These are phyloP conservation scores for Epinotia bilunana DNA, from an alignment of 2,888 invertebrate genomes.

Conservation along the genomic window DNA sequence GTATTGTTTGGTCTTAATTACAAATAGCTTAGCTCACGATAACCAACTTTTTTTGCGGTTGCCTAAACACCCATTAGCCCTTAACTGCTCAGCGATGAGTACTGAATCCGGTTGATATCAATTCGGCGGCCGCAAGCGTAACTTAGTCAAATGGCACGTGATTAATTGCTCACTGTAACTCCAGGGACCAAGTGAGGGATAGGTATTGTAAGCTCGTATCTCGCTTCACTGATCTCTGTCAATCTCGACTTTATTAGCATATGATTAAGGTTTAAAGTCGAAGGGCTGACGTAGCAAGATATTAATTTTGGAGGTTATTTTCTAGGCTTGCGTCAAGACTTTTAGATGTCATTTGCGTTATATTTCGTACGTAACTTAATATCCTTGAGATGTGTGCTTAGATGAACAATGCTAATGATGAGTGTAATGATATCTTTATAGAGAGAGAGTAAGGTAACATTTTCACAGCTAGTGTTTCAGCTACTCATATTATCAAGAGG, in stretches of 20 bases:
- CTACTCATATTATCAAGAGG: no score
- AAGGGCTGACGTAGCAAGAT: background rate
- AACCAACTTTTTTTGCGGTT: constrained; percentile 24
- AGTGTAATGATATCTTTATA: constrained; percentile 1
- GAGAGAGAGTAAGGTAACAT: background rate
- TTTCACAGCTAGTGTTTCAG: no score
- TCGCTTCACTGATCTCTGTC: background rate
- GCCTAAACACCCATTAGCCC: background rate
- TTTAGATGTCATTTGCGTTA: constrained; percentile 31
- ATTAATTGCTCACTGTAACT: constrained; percentile 29
- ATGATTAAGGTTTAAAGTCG: background rate
- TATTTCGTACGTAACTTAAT: constrained; percentile 10
- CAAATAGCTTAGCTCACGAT: constrained; percentile 39
- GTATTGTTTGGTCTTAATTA: constrained; percentile 39
- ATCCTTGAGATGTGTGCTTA: constrained; percentile 22
- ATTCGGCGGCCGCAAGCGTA: constrained; percentile 12
- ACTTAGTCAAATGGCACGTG: constrained; percentile 28
- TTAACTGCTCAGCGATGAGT: background rate
- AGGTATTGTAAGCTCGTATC: background rate
- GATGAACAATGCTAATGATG: constrained; percentile 4
- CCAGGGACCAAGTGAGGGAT: constrained; percentile 6
- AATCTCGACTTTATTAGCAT: background rate
- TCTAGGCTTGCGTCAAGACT: constrained; percentile 5
- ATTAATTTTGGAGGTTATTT: background rate
- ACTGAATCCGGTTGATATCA: constrained; percentile 4